These are phyloP conservation scores for Theretra japonica DNA, from an alignment of 2,888 invertebrate genomes.

Conservation along the genomic window DNA sequence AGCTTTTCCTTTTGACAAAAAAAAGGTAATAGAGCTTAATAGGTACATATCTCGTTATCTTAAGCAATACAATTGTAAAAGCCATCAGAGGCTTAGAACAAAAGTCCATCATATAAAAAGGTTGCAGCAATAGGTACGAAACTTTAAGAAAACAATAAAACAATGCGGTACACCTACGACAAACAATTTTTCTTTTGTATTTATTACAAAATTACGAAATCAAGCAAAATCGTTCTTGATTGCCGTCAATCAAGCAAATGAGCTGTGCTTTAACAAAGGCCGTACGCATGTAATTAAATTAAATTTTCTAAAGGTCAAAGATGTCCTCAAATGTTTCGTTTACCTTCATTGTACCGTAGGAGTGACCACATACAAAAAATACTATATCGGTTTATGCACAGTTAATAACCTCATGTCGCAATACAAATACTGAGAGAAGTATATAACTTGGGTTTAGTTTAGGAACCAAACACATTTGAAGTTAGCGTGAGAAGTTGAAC, in stretches of 20 bases:
- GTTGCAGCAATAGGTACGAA: too few species aligned
- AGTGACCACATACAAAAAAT: conserved; percentile 70
- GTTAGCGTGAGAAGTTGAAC: conserved; percentile 51
- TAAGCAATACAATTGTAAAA: too few species aligned
- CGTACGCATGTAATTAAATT: conserved; percentile 30
- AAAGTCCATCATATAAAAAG: too few species aligned
- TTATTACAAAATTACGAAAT: background rate
- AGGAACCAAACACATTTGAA: conserved; percentile 63
- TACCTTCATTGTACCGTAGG: conserved; percentile 62
- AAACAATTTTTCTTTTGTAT: background rate
- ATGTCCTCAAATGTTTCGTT: conserved; percentile 66
- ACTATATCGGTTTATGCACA: conserved; percentile 64
- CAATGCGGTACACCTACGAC: background rate
- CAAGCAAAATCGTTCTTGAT: conserved; percentile 40
- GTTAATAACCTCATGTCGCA: conserved; percentile 67
- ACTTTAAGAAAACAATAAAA: background rate
- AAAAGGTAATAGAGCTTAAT: too few species aligned
- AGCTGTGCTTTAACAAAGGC: conserved; percentile 48
- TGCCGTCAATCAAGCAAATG: conserved; percentile 53
- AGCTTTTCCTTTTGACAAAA: too few species aligned
- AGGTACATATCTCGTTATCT: too few species aligned
- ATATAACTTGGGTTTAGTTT: conserved; percentile 68
- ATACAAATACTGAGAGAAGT: conserved; percentile 68
- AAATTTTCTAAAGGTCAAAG: conserved; percentile 39
- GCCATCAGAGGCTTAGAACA: too few species aligned